These are phyloP conservation scores for Mycetomoellerius zeteki DNA, from an alignment of 1,140 invertebrate species.

Conservation along the genomic window DNA sequence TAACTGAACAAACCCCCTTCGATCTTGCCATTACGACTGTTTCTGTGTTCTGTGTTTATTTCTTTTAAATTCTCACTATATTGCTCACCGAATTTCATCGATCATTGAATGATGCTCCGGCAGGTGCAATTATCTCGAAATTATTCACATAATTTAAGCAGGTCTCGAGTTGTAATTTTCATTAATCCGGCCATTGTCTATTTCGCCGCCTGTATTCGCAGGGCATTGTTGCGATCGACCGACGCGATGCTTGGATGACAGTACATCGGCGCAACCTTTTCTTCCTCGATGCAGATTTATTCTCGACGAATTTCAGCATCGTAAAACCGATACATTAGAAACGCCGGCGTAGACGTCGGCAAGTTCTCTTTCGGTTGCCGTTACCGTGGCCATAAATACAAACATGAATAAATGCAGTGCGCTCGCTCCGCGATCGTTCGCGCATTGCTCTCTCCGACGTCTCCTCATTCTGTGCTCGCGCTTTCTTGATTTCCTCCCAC, in stretches of 20 bases:
- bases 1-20: neutral
- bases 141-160: conserved; percentile 49
- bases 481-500: neutral
- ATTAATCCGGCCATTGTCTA: conserved; percentile 30
- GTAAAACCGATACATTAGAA: conserved; percentile 56
- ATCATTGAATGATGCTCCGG: neutral
- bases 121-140: conserved; percentile 35
- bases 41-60: too few relatives aligned
- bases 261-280: conserved; percentile 32
- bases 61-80: neutral
- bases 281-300: conserved; percentile 59
- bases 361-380: conserved; percentile 30
- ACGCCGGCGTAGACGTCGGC: conserved; percentile 12
- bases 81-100: conserved; percentile 7
- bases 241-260: conserved; percentile 27
- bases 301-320: conserved; percentile 64
- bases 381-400: conserved; percentile 77
- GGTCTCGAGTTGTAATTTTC: conserved; percentile 45
- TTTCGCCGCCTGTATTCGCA: neutral
- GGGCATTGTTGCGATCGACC: conserved; percentile 9
- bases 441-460: neutral
- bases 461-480: neutral
- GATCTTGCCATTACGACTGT: neutral
- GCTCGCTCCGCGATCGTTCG: conserved; percentile 64
- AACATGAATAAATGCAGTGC: conserved; percentile 84